Evolutionary conservation across 2,888 invertebrate species (phyloP), one percentile per base, ranked within the genome.

Genomic region (Drosophila histrio): DNA sequence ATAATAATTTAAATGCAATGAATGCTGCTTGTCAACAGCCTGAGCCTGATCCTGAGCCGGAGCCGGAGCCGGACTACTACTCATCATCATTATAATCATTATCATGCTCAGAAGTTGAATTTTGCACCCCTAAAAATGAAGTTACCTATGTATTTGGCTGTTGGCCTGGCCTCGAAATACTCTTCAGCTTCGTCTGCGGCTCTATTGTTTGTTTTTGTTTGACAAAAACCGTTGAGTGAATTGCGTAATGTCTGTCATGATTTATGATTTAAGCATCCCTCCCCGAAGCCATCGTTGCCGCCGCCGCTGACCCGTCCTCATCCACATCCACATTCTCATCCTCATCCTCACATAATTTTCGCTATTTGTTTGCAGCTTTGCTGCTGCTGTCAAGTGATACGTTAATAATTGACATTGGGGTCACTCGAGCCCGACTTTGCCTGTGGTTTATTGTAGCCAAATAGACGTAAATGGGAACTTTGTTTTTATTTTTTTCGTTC

Each of bases 371-470:
- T 70, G 74, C 86, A 81, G 75, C 79, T 77, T 71, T 78, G 69
- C 76, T 81, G 87, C 47, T 43, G 64, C 87, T 86, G 88, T 87
- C 90, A 90, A 90, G 89, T 90, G 90, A 90, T 90, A 90, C 90
- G 90, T 90, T 89, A 90, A 90, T 90, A 90, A 90, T 89, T 90
- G 90, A 89, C 89, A 87, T 84, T 85, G 89, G 89, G 90, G 90
- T 90, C 90, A 90, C 72, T 74, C 71, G 71, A 41, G 76, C 76
- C 61, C 76, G 71, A 58, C 58, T 74, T 41, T 46, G 65, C 60
- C 79, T 80, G 86, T 70, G 83, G 83, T 87, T 79, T 85, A 78
- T 82, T 57, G 78, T 72, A 69, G 72, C 72, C 68, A 66, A 76
- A 82, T 79, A 69, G 71, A 62, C 53, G 70, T 60, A 70, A 72